Percentiles rank a stretch among this genome's conserved stretches.
Conservation (phyloP, 2,113 vertebrate genomes). For the Scartelaos histophorus region DNA sequence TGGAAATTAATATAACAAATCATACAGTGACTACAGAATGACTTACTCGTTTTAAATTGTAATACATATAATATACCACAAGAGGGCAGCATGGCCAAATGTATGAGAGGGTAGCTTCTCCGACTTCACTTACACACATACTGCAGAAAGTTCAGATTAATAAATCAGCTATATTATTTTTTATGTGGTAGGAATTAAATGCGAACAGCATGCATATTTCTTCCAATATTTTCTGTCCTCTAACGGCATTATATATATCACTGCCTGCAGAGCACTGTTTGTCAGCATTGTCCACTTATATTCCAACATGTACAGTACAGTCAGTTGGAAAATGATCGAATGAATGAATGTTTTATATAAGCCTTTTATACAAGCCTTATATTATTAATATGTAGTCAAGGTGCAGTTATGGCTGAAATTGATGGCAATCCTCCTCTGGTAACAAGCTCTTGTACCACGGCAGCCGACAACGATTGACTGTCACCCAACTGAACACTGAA, state of each 20-base stretch:
- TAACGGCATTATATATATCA: background rate
- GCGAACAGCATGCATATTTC: background rate
- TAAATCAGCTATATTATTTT: background rate
- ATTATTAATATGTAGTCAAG: constrained; percentile 10
- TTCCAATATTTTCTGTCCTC: background rate
- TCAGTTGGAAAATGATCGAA: background rate
- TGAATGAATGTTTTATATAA: no score
- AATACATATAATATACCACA: constrained; percentile 27
- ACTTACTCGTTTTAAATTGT: background rate
- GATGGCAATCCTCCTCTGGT: constrained; percentile 21
- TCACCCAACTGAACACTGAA: constrained; percentile 22
- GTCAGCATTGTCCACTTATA: no score
- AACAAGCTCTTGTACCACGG: constrained; percentile 46
- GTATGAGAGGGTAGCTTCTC: background rate
- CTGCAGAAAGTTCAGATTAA: background rate
- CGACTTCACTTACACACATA: background rate
- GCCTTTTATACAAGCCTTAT: background rate
- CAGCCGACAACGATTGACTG: constrained; percentile 24
- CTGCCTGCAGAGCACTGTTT: background rate
- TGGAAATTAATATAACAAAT: constrained; percentile 19
- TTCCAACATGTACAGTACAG: background rate
- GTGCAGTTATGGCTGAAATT: constrained; percentile 12
- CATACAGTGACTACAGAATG: background rate
- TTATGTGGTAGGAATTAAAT: background rate
- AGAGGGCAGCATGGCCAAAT: constrained; percentile 42